Evolutionary conservation across 35 echinoderm and acorn worm genomes (phyloP).

Genomic region (Strongylocentrotus purpuratus): DNA sequence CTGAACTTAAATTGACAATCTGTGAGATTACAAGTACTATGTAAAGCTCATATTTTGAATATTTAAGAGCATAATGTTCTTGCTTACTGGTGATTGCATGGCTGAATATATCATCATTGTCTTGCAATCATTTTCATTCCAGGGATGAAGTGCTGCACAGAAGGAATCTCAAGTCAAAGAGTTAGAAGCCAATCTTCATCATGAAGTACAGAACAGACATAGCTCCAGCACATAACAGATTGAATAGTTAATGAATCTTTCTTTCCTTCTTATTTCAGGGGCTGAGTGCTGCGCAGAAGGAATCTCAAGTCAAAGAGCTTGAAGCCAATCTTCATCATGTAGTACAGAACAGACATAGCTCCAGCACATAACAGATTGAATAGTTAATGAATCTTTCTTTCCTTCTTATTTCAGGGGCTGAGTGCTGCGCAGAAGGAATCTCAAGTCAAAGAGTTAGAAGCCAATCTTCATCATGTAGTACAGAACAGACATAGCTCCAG

Average conservation of each 20-base stretch:
- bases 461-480: constrained; percentile 88
- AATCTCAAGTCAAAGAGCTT: constrained; percentile 76
- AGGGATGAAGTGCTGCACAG: constrained; percentile 82
- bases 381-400: too few relatives aligned
- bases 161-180: constrained; percentile 79
- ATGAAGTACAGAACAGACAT: constrained; percentile 82
- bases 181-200: constrained; percentile 85
- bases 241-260: too few relatives aligned
- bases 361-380: too few relatives aligned
- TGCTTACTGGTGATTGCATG: too few relatives aligned
- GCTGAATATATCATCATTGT: too few relatives aligned
- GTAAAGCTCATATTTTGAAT: too few relatives aligned
- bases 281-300: constrained; percentile 74
- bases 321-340: constrained; percentile 88
- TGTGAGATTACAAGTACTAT: too few relatives aligned
- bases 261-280: constrained; percentile 47
- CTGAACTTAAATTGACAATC: too few relatives aligned
- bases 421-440: constrained; percentile 77
- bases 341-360: constrained; percentile 80
- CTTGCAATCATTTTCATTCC: background rate
- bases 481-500: constrained; percentile 80
- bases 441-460: constrained; percentile 79
- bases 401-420: constrained; percentile 24
- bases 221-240: constrained; percentile 91
- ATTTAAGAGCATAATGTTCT: too few relatives aligned